phyloP scores from a whole-genome alignment of 2,113 vertebrate genomes.

The Sapayoa aenigma region DNA sequence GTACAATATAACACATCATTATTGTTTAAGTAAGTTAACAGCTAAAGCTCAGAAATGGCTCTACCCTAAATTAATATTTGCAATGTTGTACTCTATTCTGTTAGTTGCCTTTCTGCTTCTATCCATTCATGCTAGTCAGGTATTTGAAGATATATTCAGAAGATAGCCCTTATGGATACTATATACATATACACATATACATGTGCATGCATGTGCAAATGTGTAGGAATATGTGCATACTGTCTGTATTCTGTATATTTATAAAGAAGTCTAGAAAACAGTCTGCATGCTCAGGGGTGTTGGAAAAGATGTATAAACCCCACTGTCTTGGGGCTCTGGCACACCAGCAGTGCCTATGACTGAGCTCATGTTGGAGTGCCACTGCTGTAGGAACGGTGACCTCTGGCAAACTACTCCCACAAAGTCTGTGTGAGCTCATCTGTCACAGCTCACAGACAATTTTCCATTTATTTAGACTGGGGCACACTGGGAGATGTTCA shows the following conservation, averaged over 20 bases:
- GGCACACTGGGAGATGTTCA: not conserved
- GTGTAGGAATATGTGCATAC: not conserved
- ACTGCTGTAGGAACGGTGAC: not conserved
- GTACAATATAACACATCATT: not conserved
- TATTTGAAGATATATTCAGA: not conserved
- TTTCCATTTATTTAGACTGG: not conserved
- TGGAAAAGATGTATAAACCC: not conserved
- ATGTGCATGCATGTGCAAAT: not conserved
- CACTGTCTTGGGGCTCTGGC: not conserved
- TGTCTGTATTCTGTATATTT: not conserved
- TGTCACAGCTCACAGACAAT: not conserved
- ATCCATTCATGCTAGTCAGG: not conserved
- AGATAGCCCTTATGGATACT: not conserved
- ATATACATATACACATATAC: rapidly evolving
- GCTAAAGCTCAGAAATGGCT: not conserved
- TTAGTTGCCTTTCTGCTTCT: not conserved
- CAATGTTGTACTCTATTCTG: not conserved
- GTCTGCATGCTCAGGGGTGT: not conserved
- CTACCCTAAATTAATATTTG: not conserved
- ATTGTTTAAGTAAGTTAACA: not conserved
- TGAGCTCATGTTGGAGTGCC: not conserved
- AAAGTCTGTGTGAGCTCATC: not conserved
- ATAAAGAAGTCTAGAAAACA: not conserved
- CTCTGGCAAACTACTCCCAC: not conserved
- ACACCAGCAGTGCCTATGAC: rapidly evolving